phyloP scores from a whole-genome alignment of 2,113 vertebrate genomes.

The Patagioenas fasciata region DNA sequence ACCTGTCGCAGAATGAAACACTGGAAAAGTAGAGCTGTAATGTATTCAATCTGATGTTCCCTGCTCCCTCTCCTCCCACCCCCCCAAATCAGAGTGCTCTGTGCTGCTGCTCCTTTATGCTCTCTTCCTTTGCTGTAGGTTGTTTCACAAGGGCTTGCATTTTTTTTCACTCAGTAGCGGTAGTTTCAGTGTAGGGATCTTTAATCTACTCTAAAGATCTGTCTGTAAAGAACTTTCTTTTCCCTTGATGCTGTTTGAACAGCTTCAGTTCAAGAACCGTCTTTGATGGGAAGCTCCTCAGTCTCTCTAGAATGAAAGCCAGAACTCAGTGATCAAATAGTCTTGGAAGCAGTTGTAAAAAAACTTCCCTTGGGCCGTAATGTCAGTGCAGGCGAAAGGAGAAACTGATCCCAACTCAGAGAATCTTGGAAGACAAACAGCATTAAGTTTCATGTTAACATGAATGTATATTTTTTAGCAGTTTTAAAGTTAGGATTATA shows the following conservation, averaged over 20 bases:
- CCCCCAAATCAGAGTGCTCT: neutral
- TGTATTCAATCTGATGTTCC: neutral
- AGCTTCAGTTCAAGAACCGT: rapidly evolving
- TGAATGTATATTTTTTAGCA: neutral
- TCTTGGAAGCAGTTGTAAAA: neutral
- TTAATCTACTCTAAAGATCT: neutral
- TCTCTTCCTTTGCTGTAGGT: neutral
- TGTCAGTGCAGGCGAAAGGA: neutral
- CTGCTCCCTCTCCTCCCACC: neutral
- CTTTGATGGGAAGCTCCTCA: neutral
- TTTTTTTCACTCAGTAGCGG: neutral
- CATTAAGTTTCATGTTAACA: neutral
- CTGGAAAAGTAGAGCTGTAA: neutral
- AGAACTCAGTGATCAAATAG: neutral
- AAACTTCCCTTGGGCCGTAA: neutral
- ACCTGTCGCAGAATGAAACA: neutral
- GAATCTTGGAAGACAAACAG: neutral
- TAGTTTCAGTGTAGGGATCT: neutral
- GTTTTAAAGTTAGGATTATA: no score
- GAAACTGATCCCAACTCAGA: neutral
- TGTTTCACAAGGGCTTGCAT: neutral
- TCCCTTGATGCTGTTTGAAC: neutral
- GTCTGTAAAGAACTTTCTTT: neutral
- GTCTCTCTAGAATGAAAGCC: neutral
- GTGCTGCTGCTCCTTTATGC: rapidly evolving